phyloP scores from a whole-genome alignment of 1,140 invertebrate species.

The Bombus confusus region DNA sequence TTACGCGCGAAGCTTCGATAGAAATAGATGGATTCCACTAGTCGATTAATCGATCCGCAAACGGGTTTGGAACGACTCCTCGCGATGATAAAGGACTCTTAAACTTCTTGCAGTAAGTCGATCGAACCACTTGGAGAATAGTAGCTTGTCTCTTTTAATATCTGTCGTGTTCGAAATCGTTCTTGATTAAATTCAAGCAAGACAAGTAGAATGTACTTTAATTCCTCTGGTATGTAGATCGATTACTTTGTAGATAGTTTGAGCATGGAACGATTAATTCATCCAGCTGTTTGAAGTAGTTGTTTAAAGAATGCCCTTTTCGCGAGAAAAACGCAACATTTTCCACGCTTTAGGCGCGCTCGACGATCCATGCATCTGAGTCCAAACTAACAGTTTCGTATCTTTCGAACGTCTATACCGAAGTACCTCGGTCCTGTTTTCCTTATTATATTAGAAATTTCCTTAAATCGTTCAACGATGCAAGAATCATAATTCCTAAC shows the following conservation, averaged over 20 bases:
- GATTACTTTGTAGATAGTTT: too few species aligned
- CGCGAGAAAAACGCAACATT: neutral
- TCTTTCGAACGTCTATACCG: too few species aligned
- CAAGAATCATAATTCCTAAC: too few species aligned
- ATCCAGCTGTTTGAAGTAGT: neutral
- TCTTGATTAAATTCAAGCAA: neutral
- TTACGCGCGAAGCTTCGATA: neutral
- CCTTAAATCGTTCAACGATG: too few species aligned
- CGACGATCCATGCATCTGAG: too few species aligned
- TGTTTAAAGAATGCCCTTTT: neutral
- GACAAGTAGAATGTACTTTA: neutral
- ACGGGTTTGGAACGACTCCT: neutral
- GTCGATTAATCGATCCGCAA: slow-evolving; percentile 6
- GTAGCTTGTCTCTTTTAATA: neutral
- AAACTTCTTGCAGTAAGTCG: neutral
- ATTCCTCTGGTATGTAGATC: neutral
- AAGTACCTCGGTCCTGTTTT: too few species aligned
- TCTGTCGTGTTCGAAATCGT: neutral
- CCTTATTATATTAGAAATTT: too few species aligned
- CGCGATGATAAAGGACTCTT: slow-evolving; percentile 1
- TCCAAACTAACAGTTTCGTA: too few species aligned
- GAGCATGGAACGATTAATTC: neutral
- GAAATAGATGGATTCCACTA: neutral
- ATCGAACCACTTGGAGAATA: neutral
- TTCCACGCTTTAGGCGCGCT: too few species aligned